phyloP scores from a whole-genome alignment of 1,140 invertebrate genomes.

The Zaprionus taronus region DNA sequence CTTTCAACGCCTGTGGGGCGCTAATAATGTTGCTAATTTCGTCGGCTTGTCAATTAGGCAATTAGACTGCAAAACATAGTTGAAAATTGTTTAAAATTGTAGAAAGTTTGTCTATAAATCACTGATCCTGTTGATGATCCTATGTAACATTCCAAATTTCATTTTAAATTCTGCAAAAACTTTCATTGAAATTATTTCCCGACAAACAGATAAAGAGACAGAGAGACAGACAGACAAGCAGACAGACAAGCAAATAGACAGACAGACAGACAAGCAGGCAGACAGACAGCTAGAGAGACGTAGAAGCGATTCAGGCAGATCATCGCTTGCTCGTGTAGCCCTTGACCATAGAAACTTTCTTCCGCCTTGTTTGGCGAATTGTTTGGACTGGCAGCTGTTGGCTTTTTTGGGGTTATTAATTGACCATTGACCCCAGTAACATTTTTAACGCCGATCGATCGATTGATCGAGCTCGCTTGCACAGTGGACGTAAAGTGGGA shows the following conservation, averaged over 20 bases:
- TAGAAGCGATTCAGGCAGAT: too few species aligned
- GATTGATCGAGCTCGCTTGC: slow-evolving; percentile 10
- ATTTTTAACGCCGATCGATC: slow-evolving; percentile 20
- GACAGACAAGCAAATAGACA: neutral
- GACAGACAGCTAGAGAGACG: neutral
- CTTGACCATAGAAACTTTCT: slow-evolving; percentile 50
- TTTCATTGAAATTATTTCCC: slow-evolving; percentile 1
- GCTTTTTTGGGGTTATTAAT: slow-evolving; percentile 43
- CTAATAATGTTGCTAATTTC: neutral
- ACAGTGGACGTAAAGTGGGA: neutral
- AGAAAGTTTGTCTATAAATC: neutral
- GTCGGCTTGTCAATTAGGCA: neutral
- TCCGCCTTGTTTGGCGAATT: slow-evolving; percentile 33
- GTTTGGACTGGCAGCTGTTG: neutral
- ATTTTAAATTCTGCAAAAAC: neutral
- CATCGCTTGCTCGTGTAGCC: slow-evolving; percentile 25
- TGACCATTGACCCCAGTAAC: slow-evolving; percentile 46
- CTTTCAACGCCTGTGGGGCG: slow-evolving; percentile 18
- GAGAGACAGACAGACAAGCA: neutral
- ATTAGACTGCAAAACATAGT: neutral
- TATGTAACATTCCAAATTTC: too few species aligned
- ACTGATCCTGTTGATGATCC: neutral
- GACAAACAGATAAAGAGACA: neutral
- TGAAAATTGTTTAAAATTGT: neutral
- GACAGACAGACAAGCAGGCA: neutral